Percentiles rank a stretch among this genome's conserved stretches.
These are phyloP conservation scores for Galerucella pusilla DNA, from an alignment of 2,888 invertebrate genomes.

Conservation along the genomic window DNA sequence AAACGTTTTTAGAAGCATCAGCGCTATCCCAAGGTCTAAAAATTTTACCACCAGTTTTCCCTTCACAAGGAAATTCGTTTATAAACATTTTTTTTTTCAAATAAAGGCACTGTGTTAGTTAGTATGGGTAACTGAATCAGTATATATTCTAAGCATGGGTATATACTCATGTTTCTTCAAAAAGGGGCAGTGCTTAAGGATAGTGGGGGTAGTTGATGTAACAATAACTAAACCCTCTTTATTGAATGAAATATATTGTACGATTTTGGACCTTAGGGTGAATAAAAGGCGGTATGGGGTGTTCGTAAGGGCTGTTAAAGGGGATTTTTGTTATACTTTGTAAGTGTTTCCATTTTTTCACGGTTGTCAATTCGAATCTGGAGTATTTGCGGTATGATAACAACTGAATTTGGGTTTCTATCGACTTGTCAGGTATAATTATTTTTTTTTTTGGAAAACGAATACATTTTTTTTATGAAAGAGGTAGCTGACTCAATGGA, in stretches of 20 bases:
- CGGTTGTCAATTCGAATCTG: constrained; percentile 61
- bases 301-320: constrained; percentile 46
- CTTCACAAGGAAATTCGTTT: constrained; percentile 43
- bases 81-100: constrained; percentile 45
- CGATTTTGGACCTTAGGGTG: constrained; percentile 57
- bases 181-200: constrained; percentile 60
- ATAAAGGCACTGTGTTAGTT: constrained; percentile 36
- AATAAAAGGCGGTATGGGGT: constrained; percentile 48
- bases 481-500: not conserved
- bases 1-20: constrained; percentile 49
- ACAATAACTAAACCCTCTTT: constrained; percentile 63
- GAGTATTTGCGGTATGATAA: constrained; percentile 60
- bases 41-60: constrained; percentile 48
- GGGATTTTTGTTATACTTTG: constrained; percentile 55
- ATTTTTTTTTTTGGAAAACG: not conserved
- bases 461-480: constrained; percentile 7
- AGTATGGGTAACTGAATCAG: constrained; percentile 58
- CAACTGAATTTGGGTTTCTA: constrained; percentile 48
- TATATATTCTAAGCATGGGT: constrained; percentile 58
- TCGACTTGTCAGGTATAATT: constrained; percentile 28
- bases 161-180: constrained; percentile 53
- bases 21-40: constrained; percentile 56
- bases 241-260: constrained; percentile 61
- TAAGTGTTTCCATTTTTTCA: constrained; percentile 62
- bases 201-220: constrained; percentile 60